Conservation (phyloP, 2,888 invertebrate genomes). For the Pachydiplax longipennis region DNA sequence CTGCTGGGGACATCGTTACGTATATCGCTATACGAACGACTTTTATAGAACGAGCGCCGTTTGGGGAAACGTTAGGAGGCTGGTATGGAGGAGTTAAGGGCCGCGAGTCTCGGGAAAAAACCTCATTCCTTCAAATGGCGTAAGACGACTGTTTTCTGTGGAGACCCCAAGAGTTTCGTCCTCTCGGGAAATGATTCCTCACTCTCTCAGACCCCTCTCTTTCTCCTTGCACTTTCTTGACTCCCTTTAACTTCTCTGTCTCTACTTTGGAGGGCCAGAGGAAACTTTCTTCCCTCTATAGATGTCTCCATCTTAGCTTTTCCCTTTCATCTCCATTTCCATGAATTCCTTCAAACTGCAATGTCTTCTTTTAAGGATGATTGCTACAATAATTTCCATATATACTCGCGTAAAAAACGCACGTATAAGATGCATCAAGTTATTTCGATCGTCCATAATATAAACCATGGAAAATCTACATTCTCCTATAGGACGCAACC, state of each 20-base stretch:
- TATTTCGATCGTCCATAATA: no score
- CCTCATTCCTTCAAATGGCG: constrained; percentile 17
- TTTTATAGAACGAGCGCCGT: constrained; percentile 24
- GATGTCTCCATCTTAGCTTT: not conserved
- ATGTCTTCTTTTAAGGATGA: no score
- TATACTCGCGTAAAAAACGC: no score
- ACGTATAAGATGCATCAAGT: no score
- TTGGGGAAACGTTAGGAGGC: constrained; percentile 29
- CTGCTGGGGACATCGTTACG: not conserved
- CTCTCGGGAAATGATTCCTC: constrained; percentile 23
- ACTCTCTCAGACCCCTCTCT: not conserved
- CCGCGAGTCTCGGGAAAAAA: constrained; percentile 10
- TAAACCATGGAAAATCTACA: no score
- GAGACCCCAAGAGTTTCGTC: not conserved
- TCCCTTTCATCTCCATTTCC: not conserved
- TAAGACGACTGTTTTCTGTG: not conserved
- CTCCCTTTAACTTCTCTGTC: not conserved
- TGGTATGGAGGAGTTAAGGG: not conserved
- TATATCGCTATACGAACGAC: constrained; percentile 12
- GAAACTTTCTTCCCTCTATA: not conserved
- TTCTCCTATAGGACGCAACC: no score
- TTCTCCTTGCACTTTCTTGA: not conserved
- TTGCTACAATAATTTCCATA: no score
- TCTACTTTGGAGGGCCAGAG: not conserved
- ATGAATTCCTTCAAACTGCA: no score